Conservation (phyloP, 2,113 vertebrate genomes). For the Cariama cristata region DNA sequence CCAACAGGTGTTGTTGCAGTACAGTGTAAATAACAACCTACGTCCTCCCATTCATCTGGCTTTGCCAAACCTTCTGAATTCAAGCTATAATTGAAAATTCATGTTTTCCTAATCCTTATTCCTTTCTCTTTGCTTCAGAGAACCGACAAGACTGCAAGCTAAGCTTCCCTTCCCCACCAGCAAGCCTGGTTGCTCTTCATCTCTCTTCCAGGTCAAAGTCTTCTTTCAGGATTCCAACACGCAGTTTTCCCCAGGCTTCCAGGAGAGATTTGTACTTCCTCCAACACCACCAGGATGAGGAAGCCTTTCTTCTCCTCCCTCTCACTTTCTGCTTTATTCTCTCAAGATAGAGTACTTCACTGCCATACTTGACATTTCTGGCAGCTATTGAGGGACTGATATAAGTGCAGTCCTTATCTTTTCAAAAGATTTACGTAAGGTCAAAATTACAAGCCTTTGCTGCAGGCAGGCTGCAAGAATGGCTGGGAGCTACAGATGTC, state of each 20-base stretch:
- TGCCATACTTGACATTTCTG: neutral
- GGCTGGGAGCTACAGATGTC: neutral
- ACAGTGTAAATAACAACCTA: neutral
- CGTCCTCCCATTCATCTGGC: neutral
- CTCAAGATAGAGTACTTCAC: neutral
- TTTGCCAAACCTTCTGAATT: neutral
- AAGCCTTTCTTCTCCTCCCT: neutral
- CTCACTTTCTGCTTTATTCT: neutral
- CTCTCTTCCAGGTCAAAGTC: neutral
- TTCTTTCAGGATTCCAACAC: neutral
- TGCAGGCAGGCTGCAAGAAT: neutral
- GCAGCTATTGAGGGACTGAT: neutral
- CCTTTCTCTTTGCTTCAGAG: neutral
- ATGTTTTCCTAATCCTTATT: neutral
- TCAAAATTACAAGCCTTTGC: neutral
- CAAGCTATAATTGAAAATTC: neutral
- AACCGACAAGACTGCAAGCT: neutral
- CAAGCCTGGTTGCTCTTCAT: neutral
- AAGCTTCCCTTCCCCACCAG: neutral
- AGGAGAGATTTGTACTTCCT: neutral
- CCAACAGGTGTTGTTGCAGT: neutral
- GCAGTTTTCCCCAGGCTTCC: neutral
- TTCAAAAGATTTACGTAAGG: neutral
- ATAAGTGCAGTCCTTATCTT: neutral
- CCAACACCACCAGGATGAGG: neutral